Conservation (phyloP, 2,113 vertebrate species). For the Hemiprocne comata region DNA sequence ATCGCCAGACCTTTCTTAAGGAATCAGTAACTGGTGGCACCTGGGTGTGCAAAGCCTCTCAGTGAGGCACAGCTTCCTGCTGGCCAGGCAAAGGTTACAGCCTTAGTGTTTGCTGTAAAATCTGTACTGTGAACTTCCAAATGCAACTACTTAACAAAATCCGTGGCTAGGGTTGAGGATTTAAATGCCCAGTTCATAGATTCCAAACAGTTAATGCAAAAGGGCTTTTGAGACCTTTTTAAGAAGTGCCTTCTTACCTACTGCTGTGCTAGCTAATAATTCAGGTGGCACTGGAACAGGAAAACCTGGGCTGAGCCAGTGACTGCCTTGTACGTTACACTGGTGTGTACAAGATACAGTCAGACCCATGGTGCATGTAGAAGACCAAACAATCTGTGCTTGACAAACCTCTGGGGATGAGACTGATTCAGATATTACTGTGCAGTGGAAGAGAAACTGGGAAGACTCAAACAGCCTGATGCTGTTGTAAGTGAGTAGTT, state of each 20-base stretch:
- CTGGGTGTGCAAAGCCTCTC: not conserved
- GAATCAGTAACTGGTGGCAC: not conserved
- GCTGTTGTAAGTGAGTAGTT: not conserved
- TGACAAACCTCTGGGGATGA: not conserved
- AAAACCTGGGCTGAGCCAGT: not conserved
- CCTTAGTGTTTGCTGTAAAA: not conserved
- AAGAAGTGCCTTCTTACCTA: slow-evolving; percentile 51
- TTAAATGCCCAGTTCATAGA: not conserved
- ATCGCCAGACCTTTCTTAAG: not conserved
- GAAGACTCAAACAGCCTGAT: not conserved
- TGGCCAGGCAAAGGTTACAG: not conserved
- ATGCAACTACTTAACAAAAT: not conserved
- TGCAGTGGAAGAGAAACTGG: not conserved
- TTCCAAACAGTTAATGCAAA: not conserved
- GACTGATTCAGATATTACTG: not conserved
- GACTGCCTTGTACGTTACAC: not conserved
- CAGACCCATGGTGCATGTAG: not conserved
- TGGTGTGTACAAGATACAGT: not conserved
- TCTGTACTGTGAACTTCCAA: slow-evolving; percentile 37
- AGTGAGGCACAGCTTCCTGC: not conserved
- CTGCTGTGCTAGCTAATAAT: not conserved
- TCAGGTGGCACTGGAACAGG: slow-evolving; percentile 1
- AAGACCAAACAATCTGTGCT: not conserved
- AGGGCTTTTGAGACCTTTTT: not conserved
- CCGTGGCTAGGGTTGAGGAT: not conserved